Conservation (phyloP, 2,797 vertebrate species). For the Bovichtus diacanthus region DNA sequence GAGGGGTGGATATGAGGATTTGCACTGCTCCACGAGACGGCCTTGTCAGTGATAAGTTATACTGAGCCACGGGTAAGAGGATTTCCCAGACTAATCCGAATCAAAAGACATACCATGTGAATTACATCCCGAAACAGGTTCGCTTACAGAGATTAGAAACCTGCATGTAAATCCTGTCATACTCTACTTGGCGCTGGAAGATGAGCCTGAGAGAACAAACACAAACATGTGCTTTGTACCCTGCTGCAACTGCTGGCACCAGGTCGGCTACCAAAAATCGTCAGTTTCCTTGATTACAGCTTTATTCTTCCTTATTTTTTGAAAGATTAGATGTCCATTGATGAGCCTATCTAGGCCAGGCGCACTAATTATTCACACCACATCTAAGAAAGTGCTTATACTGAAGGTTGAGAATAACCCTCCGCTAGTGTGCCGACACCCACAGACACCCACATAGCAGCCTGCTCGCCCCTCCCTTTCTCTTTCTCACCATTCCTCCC, state of each 20-base stretch:
- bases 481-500: conserved; percentile 42
- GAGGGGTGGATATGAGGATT: conserved; percentile 88
- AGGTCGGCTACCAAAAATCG: conserved; percentile 54
- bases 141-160: conserved; percentile 89
- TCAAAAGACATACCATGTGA: conserved; percentile 92
- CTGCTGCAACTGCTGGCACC: conserved; percentile 65
- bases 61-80: conserved; percentile 88
- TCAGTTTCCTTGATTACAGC: conserved; percentile 67
- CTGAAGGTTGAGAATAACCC: conserved; percentile 67
- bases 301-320: conserved; percentile 56
- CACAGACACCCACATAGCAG: conserved; percentile 66
- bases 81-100: conserved; percentile 90
- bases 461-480: conserved; percentile 40
- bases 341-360: conserved; percentile 73
- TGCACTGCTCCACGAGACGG: conserved; percentile 85
- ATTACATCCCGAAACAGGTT: conserved; percentile 93
- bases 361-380: conserved; percentile 77
- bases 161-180: conserved; percentile 88
- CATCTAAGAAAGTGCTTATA: conserved; percentile 72
- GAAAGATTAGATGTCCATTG: conserved; percentile 72
- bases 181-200: conserved; percentile 83
- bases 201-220: conserved; percentile 83
- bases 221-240: conserved; percentile 82
- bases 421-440: conserved; percentile 65
- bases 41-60: conserved; percentile 88